phyloP scores from a whole-genome alignment of 1,140 invertebrate species.

The Conopomorpha cramerella region DNA sequence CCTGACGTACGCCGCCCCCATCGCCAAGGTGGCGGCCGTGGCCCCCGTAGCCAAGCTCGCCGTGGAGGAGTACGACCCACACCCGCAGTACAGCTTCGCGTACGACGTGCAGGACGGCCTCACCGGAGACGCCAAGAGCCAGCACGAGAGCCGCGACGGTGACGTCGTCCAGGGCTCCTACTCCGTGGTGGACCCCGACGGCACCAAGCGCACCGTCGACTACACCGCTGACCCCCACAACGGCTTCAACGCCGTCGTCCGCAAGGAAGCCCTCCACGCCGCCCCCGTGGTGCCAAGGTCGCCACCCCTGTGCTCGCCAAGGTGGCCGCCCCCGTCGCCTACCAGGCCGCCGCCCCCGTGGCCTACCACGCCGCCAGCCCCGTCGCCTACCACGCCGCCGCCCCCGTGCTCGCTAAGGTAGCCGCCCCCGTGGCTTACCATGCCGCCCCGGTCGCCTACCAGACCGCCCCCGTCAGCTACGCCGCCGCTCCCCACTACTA shows the following conservation, averaged over 20 bases:
- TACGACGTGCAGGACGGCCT: constrained; percentile 64
- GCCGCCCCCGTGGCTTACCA: constrained; percentile 6
- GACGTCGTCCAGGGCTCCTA: constrained; percentile 63
- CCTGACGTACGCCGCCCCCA: constrained; percentile 15
- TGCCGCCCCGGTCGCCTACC: constrained; percentile 8
- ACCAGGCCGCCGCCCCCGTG: constrained; percentile 4
- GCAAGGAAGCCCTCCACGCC: constrained; percentile 15
- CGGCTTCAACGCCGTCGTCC: constrained; percentile 47
- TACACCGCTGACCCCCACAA: constrained; percentile 59
- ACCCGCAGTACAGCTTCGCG: constrained; percentile 64
- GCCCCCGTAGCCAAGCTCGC: constrained; percentile 7
- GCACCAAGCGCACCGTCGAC: constrained; percentile 64
- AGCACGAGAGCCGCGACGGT: constrained; percentile 63
- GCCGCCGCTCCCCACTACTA: constrained; percentile 21
- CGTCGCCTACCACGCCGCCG: constrained; percentile 19
- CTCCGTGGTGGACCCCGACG: constrained; percentile 64
- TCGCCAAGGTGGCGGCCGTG: constrained; percentile 9
- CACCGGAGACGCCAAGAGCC: constrained; percentile 66
- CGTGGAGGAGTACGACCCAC: constrained; percentile 31
- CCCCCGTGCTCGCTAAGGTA: constrained; percentile 8
- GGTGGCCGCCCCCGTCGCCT: constrained; percentile 20
- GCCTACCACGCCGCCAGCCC: constrained; percentile 15
- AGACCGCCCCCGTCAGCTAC: constrained; percentile 14
- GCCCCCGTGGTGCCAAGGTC: constrained; percentile 14
- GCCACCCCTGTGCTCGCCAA: constrained; percentile 28